phyloP scores from a whole-genome alignment of 2,113 vertebrate genomes.

The Hiodon alosoides region DNA sequence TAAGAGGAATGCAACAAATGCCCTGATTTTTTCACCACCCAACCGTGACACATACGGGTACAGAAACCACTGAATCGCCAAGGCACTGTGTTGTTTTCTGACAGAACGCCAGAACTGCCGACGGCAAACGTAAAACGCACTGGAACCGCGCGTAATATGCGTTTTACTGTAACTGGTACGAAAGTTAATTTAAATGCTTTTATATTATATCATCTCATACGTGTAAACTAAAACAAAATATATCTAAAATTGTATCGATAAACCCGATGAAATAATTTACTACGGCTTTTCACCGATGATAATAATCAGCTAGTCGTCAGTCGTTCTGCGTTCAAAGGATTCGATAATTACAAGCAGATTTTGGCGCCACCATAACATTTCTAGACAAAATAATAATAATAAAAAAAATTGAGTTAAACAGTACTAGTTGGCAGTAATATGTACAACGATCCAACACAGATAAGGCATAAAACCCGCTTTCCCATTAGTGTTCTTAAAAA shows the following conservation, averaged over 20 bases:
- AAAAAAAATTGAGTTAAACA: too few relatives aligned
- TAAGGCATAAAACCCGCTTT: neutral
- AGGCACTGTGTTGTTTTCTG: neutral
- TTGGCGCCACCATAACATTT: constrained; percentile 60
- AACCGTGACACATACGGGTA: neutral
- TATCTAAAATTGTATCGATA: too few relatives aligned
- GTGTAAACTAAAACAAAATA: too few relatives aligned
- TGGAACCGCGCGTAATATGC: neutral
- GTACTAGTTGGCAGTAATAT: too few relatives aligned
- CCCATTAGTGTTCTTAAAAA: constrained; percentile 19
- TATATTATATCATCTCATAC: too few relatives aligned
- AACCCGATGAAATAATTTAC: too few relatives aligned
- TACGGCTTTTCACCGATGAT: too few relatives aligned
- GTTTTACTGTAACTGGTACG: neutral
- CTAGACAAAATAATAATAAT: neutral
- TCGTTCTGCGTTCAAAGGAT: neutral
- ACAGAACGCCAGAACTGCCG: neutral
- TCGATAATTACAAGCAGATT: constrained; percentile 26
- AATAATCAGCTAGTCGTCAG: too few relatives aligned
- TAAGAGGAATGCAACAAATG: constrained; percentile 12
- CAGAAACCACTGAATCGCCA: neutral
- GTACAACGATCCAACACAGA: neutral
- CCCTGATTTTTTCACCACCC: constrained; percentile 1
- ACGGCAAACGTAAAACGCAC: neutral
- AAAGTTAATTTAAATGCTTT: too few relatives aligned